phyloP scores from a whole-genome alignment of 2,113 vertebrate genomes.

The Uropsilus gracilis region DNA sequence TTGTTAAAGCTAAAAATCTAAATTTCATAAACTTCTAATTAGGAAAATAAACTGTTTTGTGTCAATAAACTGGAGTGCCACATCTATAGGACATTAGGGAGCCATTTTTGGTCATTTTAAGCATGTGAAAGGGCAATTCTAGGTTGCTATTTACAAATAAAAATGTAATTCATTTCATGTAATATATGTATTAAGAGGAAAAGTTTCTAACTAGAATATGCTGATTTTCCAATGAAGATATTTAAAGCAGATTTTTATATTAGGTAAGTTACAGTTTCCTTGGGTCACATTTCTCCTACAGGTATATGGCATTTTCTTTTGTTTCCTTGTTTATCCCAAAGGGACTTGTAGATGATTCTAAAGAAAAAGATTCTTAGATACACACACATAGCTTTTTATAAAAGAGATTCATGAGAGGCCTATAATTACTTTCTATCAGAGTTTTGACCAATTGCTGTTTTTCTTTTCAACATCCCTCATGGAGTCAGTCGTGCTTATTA shows the following conservation, averaged over 20 bases:
- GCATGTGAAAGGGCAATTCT: slow-evolving; percentile 54
- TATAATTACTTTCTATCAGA: slow-evolving; percentile 48
- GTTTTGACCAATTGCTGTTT: slow-evolving; percentile 16
- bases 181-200: slow-evolving; percentile 61
- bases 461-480: not conserved
- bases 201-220: slow-evolving; percentile 52
- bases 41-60: too few relatives aligned
- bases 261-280: not conserved
- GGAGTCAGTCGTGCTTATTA: slow-evolving; percentile 27
- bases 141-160: slow-evolving; percentile 65
- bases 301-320: not conserved
- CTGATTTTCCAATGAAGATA: slow-evolving; percentile 66
- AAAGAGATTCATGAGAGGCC: not conserved
- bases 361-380: not conserved
- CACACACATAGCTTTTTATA: not conserved
- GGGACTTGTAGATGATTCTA: not conserved
- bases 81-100: slow-evolving; percentile 47
- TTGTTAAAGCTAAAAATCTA: not conserved
- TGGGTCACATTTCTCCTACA: not conserved
- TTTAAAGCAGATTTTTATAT: slow-evolving; percentile 48
- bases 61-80: slow-evolving; percentile 41
- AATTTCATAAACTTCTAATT: not conserved
- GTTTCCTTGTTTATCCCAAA: not conserved
- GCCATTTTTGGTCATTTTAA: slow-evolving; percentile 35
- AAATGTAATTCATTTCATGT: slow-evolving; percentile 62